A percentile compares a stretch with the other conserved stretches of the same genome.
Evolutionary conservation across 2,797 vertebrate species (phyloP).

Genomic region (Salarias fasciatus): DNA sequence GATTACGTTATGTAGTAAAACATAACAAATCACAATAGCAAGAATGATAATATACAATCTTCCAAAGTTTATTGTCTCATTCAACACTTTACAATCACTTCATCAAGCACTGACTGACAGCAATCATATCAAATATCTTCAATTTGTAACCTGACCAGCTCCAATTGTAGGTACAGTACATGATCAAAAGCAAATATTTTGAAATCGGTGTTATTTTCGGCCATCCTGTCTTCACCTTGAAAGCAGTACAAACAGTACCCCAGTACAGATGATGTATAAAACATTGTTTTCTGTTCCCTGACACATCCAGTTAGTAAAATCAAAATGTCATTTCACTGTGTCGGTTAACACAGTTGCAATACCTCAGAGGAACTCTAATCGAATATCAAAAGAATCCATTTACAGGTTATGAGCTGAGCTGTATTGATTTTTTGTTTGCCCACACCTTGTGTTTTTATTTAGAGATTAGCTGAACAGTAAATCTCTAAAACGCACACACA

Average conservation of each 20-base stretch:
- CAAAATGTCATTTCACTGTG: background rate
- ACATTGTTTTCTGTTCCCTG: conserved; percentile 1
- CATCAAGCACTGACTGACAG: too few species aligned
- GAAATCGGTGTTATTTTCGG: background rate
- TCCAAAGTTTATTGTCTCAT: too few species aligned
- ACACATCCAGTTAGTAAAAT: background rate
- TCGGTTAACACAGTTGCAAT: conserved; percentile 6
- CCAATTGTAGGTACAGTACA: too few species aligned
- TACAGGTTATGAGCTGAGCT: conserved; percentile 18
- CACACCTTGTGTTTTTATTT: conserved; percentile 26
- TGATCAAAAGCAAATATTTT: too few species aligned
- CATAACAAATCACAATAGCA: too few species aligned
- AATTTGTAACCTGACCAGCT: too few species aligned
- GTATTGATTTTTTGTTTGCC: conserved; percentile 30
- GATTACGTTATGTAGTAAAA: too few species aligned
- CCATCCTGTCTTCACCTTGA: background rate
- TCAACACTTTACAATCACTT: too few species aligned
- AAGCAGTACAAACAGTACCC: background rate
- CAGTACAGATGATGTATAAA: background rate
- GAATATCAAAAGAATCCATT: conserved; percentile 22
- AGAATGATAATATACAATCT: too few species aligned
- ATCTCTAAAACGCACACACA: conserved; percentile 1
- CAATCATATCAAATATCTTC: too few species aligned
- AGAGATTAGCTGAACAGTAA: conserved; percentile 21
- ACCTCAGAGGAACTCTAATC: conserved; percentile 20